Base-by-base conservation (phyloP, 2,888 invertebrate species). In the Muscina levida region DNA sequence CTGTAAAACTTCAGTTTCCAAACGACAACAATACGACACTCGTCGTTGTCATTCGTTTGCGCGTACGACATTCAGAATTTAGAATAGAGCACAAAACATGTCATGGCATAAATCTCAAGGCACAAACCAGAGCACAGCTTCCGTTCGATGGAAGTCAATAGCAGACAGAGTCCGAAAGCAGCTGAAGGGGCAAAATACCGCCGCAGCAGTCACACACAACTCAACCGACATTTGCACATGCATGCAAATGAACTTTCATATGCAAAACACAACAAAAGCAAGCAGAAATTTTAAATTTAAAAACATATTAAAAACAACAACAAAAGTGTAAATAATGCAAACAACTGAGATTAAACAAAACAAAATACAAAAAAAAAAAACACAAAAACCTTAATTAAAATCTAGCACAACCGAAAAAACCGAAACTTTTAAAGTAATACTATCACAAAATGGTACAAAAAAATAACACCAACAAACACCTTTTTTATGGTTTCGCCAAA, bases 141-240 rank as follows among this genome's bases (percentile, higher is more conserved):
- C 80, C 72, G 72, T 80, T 76, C 57, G 70, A 66, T 62, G 66
- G 53, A 73, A 78, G 57, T 10, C 10, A 8, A 17, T 44, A 67
- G 46, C 19, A 72, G 68, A 51, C 53, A 56, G 56, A 51, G 5
- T 31, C 31, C 31, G 31, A 3, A 3, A 31, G 8, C 31, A 5
- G 22, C 19, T 13, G 31, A 56, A 68, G 15, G 42, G 65, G 48
- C 67, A n/a, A n/a, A n/a, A n/a, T n/a, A 59, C 17, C 46, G 39
- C 73, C 57, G 26, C 65, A 71, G n/a, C 46, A 15, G 65, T 10
- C 67, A 57, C n/a, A 5, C 6, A 15, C 19, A 46, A 56, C 10
- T 13, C 10, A 26, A 37, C 31, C 22, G 3, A 56, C 44, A 46
- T 46, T 13, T 4, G 44, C 3, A 17, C 6, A 59, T 8, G 11